Base-by-base conservation (phyloP, 2,113 vertebrate species). In the Hippocampus mohnikei region DNA sequence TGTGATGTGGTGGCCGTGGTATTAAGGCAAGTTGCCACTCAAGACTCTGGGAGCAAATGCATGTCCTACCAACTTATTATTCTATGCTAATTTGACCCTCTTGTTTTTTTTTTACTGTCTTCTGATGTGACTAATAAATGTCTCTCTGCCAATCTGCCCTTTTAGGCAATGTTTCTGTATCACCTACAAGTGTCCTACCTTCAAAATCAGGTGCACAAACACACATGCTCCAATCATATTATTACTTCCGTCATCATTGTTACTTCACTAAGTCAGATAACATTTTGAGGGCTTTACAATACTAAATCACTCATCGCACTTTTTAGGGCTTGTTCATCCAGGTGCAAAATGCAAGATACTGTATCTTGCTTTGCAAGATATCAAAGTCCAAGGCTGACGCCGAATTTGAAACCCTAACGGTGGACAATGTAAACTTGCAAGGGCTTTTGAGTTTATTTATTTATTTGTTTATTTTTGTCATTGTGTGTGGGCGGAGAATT, bases 161-260 rank as follows among this genome's bases (percentile, higher is more conserved):
- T 37, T 1, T 61, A 98, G 96, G 93, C 93, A 0, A 83, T 92
- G 0, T 96, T 95, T 80, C 81, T 98, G 3, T 90, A 95, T 86
- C 90, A 95, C 52, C 88, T 96, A 63, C 93, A 94, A 82, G 89
- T 90, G 3, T 93, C 92, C 68, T 97, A 96, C 72, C 90, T 98
- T 67, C 94, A 95, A 79, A 96, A 93, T 65, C 95, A 98, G 95
- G 95, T 97, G 88, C 20, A 7, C 21, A 58, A 44, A 3, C 20
- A 65, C 6, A 20, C n/a, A 21, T 8, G 37, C 25, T 21, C 3
- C 21, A n/a, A 0, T 48, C 16, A 53, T 52, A 53, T 67, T 50
- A 53, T 67, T 52, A 12, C 27, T 4, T 27, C 18, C 33, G 23
- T 37, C 12, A 9, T 37, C 12, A 44, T 64, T 29, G 25, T 59